A percentile compares a stretch with the other conserved stretches of the same genome.
phyloP scores from a whole-genome alignment of 2,888 invertebrate species.

The Nephrotoma appendiculata region DNA sequence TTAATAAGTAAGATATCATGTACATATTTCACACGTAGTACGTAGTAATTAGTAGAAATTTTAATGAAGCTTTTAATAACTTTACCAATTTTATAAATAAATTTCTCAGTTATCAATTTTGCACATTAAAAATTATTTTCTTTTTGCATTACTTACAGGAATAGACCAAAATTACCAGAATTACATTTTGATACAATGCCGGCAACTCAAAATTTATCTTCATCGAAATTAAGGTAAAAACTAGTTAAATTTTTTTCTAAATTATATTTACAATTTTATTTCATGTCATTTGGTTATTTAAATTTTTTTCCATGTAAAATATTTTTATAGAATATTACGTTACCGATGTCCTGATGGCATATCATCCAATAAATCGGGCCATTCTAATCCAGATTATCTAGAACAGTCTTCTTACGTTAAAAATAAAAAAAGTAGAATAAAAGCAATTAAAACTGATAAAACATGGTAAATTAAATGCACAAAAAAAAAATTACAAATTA shows the following conservation, averaged over 20 bases:
- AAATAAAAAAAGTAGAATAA: not conserved
- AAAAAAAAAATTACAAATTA: not conserved
- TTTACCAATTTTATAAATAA: no score
- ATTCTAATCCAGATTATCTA: not conserved
- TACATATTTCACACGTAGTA: not conserved
- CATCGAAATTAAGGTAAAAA: not conserved
- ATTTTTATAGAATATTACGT: not conserved
- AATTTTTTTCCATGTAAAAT: not conserved
- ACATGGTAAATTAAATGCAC: not conserved
- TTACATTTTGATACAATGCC: not conserved
- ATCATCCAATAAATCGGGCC: not conserved
- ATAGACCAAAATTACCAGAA: constrained; percentile 4
- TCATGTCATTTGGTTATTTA: not conserved
- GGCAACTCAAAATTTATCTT: not conserved
- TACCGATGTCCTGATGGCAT: not conserved
- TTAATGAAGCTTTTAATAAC: not conserved
- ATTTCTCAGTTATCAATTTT: not conserved
- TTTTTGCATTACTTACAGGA: not conserved
- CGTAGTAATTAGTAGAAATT: not conserved
- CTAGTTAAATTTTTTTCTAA: not conserved
- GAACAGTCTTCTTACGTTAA: not conserved
- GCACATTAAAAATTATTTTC: not conserved
- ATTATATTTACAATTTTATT: not conserved
- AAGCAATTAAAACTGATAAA: not conserved
- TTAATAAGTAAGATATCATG: not conserved